These are phyloP conservation scores for Accipiter fasciatus DNA, from an alignment of 2,797 vertebrate species.

Conservation along the genomic window DNA sequence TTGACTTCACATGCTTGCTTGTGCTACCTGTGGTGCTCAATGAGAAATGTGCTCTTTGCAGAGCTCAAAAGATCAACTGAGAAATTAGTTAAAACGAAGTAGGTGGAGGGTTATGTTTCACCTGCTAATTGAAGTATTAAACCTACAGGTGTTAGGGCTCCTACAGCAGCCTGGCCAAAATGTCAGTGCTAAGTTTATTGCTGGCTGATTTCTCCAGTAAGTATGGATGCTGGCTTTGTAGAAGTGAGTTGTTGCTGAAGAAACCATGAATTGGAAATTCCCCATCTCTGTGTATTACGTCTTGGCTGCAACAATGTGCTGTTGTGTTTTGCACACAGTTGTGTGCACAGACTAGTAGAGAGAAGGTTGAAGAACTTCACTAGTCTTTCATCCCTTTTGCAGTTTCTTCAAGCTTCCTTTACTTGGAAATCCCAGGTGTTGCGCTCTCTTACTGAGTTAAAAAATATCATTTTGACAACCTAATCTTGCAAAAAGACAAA, in stretches of 20 bases:
- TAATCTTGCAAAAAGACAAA: slow-evolving; percentile 42
- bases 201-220: neutral
- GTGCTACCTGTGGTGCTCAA: slow-evolving; percentile 28
- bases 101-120: slow-evolving; percentile 7
- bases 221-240: neutral
- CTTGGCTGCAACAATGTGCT: neutral
- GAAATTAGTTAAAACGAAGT: slow-evolving; percentile 12
- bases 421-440: neutral
- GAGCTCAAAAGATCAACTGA: slow-evolving; percentile 41
- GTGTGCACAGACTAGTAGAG: neutral
- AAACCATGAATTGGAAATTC: neutral
- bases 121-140: neutral
- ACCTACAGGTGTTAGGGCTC: neutral
- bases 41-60: slow-evolving; percentile 39
- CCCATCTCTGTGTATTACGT: neutral
- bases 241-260: neutral
- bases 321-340: neutral
- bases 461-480: slow-evolving; percentile 55
- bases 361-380: neutral
- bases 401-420: neutral
- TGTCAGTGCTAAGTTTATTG: neutral
- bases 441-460: neutral
- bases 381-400: neutral
- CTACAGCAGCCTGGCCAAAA: neutral
- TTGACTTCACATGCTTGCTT: slow-evolving; percentile 20